Percentiles rank a stretch among this genome's conserved stretches.
Evolutionary conservation across 2,888 invertebrate species (phyloP).

Genomic region (Augiades crinisus): DNA sequence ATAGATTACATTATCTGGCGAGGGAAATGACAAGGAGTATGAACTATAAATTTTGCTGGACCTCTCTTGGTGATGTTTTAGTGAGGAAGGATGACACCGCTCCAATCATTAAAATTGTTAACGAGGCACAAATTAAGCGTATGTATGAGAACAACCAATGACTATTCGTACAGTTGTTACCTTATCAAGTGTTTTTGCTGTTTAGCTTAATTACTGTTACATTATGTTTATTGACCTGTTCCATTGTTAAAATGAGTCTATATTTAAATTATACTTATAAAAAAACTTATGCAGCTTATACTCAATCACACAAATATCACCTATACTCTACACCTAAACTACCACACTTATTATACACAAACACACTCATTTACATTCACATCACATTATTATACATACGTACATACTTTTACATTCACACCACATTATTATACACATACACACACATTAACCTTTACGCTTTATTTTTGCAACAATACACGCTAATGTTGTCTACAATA

Average conservation of each 20-base stretch:
- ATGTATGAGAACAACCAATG: not conserved
- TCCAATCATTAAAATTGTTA: constrained; percentile 13
- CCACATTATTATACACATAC: no score
- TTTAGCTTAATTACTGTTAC: not conserved
- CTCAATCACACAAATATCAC: no score
- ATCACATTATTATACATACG: not conserved
- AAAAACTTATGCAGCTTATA: no score
- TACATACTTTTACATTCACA: not conserved
- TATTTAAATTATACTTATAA: no score
- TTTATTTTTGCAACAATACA: not conserved
- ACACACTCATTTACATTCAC: not conserved
- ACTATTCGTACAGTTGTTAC: not conserved
- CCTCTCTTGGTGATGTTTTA: constrained; percentile 14
- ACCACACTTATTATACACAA: not conserved
- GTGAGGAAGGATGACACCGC: constrained; percentile 14
- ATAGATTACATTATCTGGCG: constrained; percentile 21
- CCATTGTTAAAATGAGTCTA: no score
- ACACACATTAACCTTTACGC: no score
- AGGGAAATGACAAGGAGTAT: constrained; percentile 17
- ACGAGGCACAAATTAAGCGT: not conserved
- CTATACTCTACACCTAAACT: not conserved
- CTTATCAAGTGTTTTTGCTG: not conserved
- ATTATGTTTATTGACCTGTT: no score
- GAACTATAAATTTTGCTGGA: constrained; percentile 28
- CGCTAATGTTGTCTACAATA: not conserved